phyloP scores from a whole-genome alignment of 1,140 invertebrate species.

The Cataglyphis hispanica region DNA sequence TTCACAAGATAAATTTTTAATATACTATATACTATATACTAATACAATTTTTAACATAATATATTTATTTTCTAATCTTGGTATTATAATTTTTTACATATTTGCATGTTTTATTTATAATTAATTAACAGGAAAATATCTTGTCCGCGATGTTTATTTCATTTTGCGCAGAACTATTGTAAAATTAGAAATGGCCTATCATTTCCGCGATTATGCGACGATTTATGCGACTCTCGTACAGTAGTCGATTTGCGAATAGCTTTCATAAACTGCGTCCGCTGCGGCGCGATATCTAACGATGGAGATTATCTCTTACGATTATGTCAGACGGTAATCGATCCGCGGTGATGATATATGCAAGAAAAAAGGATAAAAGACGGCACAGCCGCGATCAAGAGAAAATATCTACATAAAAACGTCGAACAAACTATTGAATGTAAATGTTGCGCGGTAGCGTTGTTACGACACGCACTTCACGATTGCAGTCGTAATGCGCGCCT shows the following conservation, averaged over 20 bases:
- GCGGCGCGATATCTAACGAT: neutral
- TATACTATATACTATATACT: no score
- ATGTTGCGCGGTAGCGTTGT: conserved; percentile 38
- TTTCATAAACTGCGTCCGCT: conserved; percentile 18
- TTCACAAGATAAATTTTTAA: no score
- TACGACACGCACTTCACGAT: conserved; percentile 28
- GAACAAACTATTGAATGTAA: conserved; percentile 48
- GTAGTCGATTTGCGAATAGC: conserved; percentile 25
- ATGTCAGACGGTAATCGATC: conserved; percentile 39
- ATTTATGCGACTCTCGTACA: conserved; percentile 39
- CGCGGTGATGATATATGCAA: neutral
- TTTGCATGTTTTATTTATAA: neutral
- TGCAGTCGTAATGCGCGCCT: conserved; percentile 39
- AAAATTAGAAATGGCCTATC: neutral
- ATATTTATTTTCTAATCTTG: no score
- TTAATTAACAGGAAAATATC: conserved; percentile 7
- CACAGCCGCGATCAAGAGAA: neutral
- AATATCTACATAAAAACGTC: neutral
- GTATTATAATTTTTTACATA: neutral
- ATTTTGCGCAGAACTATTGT: neutral
- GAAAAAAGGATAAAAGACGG: neutral
- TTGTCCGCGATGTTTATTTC: conserved; percentile 1
- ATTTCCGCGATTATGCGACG: conserved; percentile 1
- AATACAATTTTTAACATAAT: no score
- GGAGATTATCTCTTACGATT: conserved; percentile 29